Base-by-base conservation (phyloP, 2,888 invertebrate species). In the Penaeus monodon region DNA sequence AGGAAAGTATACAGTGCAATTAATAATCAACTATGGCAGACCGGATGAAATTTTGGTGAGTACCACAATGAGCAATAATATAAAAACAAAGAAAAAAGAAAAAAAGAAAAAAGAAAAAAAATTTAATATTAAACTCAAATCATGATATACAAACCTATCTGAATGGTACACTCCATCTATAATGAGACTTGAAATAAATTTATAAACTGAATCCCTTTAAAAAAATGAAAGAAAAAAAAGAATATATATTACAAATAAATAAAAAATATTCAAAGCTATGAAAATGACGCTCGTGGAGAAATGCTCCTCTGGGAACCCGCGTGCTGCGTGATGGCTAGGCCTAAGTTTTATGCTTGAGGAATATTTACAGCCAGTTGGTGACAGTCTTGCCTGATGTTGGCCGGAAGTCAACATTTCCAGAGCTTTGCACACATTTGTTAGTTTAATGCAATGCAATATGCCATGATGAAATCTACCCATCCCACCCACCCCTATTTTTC, bases 311-410 rank as follows among this genome's bases (percentile, higher is more conserved):
- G 73, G 77, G 57, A 68, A 73, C 64, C 70, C 78, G 83, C 66
- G 86, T 83, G 83, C 86, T 86, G 86, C 81, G 86, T 85, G 84
- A 73, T 86, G 85, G 85, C 76, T 64, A 49, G 73, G 76, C 81
- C 76, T 68, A 77, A 79, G 73, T 76, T 83, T 65, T 78, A 83
- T 82, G 86, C 78, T 86, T 78, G 79, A 83, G 83, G 79, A 83
- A 57, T 86, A 86, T 86, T 86, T 86, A 86, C 86, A 86, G 86
- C 86, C 86, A 86, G 86, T 86, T 86, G 86, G 86, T 86, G 86
- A 86, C 86, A 86, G 86, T 86, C 86, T 86, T 83, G 86, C 86
- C 86, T 86, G 70, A 86, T 70, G 70, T 79, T 86, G 86, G 86
- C 86, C 65, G 86, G 86, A 83, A 68, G 86, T 86, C 86, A 86